phyloP scores from a whole-genome alignment of 1,140 invertebrate species.

The Phymastichus coffea region DNA sequence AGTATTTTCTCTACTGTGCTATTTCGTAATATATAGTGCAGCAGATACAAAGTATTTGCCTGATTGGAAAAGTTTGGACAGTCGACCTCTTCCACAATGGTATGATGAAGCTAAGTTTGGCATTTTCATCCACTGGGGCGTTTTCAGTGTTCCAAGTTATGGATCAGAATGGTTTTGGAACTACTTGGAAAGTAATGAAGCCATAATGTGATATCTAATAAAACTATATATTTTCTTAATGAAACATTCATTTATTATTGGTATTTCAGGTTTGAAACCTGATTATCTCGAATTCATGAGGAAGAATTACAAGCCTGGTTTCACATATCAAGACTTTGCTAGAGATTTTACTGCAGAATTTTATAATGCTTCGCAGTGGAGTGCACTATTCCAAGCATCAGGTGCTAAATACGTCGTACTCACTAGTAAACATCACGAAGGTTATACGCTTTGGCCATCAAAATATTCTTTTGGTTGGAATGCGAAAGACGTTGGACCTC shows the following conservation, averaged over 20 bases:
- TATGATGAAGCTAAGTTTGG: conserved; percentile 88
- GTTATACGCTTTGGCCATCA: conserved; percentile 86
- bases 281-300: conserved; percentile 63
- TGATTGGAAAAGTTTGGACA: conserved; percentile 82
- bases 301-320: conserved; percentile 72
- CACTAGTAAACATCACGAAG: conserved; percentile 92
- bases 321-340: conserved; percentile 84
- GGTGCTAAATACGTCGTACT: conserved; percentile 86
- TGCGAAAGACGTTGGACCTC: conserved; percentile 79
- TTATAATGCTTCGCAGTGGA: conserved; percentile 75
- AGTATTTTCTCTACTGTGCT: neutral
- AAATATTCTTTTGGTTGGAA: conserved; percentile 87
- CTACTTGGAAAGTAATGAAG: conserved; percentile 71
- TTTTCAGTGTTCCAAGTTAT: conserved; percentile 85
- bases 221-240: neutral
- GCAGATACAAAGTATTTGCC: conserved; percentile 56
- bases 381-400: conserved; percentile 67
- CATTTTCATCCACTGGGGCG: conserved; percentile 92
- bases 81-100: conserved; percentile 79
- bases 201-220: neutral
- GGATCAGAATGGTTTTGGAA: conserved; percentile 87
- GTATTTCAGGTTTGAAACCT: neutral
- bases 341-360: conserved; percentile 77
- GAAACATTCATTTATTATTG: neutral
- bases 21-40: neutral